These are phyloP conservation scores for Platycheirus rosarum DNA, from an alignment of 2,888 invertebrate species.

Conservation along the genomic window DNA sequence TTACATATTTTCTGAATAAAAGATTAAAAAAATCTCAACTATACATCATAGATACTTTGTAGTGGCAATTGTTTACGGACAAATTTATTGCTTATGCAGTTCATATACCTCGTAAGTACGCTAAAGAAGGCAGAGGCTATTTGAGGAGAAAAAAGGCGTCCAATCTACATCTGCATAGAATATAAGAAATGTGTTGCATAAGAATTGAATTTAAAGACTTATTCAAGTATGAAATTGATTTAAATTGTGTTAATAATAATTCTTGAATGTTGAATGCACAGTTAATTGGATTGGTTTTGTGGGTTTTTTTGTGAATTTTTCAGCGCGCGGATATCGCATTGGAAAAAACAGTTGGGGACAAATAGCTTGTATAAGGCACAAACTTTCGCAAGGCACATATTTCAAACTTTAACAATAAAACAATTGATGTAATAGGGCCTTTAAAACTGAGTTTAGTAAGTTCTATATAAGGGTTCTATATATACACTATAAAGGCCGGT, in stretches of 20 bases:
- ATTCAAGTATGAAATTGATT: constrained; percentile 59
- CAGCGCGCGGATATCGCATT: not conserved
- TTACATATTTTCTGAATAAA: constrained; percentile 32
- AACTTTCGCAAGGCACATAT: too few relatives aligned
- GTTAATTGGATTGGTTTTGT: constrained; percentile 16
- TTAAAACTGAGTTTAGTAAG: too few relatives aligned
- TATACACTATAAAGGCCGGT: too few relatives aligned
- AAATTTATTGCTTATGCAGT: constrained; percentile 47
- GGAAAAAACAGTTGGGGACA: too few relatives aligned
- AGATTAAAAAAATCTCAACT: constrained; percentile 18
- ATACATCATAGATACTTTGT: constrained; percentile 6
- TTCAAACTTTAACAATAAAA: too few relatives aligned
- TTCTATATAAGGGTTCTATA: too few relatives aligned
- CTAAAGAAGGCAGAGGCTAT: constrained; percentile 5
- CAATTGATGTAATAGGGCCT: too few relatives aligned
- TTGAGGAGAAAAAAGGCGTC: not conserved
- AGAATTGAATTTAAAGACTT: constrained; percentile 47
- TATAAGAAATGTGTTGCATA: constrained; percentile 59
- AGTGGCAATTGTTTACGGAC: constrained; percentile 57
- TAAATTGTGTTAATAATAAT: constrained; percentile 31
- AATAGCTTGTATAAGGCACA: too few relatives aligned
- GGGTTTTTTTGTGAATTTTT: not conserved
- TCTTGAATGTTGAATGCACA: constrained; percentile 19
- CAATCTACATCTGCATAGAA: constrained; percentile 55
- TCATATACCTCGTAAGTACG: constrained; percentile 6